Conservation (phyloP, 1,140 invertebrate genomes). For the Adelges cooleyi region DNA sequence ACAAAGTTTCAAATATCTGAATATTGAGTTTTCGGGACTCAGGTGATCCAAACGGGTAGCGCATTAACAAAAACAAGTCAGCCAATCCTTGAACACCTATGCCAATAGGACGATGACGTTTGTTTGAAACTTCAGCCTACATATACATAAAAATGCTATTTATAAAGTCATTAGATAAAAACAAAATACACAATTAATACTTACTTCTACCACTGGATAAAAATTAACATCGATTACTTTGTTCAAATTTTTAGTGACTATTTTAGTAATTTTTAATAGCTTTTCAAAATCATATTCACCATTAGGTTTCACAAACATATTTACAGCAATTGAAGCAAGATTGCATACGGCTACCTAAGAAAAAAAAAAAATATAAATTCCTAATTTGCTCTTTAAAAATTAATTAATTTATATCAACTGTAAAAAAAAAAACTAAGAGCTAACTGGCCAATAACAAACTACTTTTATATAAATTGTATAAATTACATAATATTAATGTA, state of each 20-base stretch:
- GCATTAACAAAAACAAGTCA: constrained; percentile 91
- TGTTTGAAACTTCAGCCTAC: constrained; percentile 67
- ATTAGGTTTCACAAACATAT: constrained; percentile 78
- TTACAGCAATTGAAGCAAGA: constrained; percentile 94
- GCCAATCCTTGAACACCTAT: constrained; percentile 96
- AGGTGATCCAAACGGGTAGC: constrained; percentile 79
- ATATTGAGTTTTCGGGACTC: constrained; percentile 81
- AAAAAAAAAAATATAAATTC: constrained; percentile 26
- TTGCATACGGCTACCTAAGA: constrained; percentile 87
- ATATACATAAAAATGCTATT: neutral
- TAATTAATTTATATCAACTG: too few species aligned
- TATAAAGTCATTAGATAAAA: neutral
- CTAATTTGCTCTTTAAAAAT: neutral
- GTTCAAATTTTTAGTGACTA: constrained; percentile 85
- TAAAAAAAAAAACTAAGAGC: too few species aligned
- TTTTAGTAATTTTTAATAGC: constrained; percentile 78
- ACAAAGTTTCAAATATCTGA: constrained; percentile 97
- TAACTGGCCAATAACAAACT: too few species aligned
- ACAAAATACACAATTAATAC: constrained; percentile 6
- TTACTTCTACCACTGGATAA: constrained; percentile 86
- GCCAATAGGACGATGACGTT: constrained; percentile 85
- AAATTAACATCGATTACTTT: constrained; percentile 96
- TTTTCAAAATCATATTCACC: constrained; percentile 80
- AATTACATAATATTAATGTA: too few species aligned
- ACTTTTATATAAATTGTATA: too few species aligned